phyloP scores from a whole-genome alignment of 2,113 vertebrate genomes.

The Aegotheles bennettii region DNA sequence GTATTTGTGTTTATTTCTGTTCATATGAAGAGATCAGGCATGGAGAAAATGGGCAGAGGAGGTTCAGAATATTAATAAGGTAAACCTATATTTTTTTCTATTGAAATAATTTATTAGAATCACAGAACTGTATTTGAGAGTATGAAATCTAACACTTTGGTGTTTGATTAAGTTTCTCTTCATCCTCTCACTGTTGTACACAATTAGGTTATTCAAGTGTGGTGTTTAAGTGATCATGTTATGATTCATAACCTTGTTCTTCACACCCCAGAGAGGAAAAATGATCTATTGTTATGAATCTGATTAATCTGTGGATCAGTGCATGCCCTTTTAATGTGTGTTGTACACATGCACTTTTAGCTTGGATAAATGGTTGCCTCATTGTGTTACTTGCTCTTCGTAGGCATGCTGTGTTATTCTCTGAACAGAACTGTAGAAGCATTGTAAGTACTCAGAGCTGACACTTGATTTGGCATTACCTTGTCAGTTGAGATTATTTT shows the following conservation, averaged over 20 bases:
- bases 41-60: neutral
- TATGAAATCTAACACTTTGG: neutral
- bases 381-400: neutral
- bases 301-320: slow-evolving; percentile 46
- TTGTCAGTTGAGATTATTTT: neutral
- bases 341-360: neutral
- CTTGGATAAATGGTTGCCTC: neutral
- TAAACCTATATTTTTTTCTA: neutral
- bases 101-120: slow-evolving; percentile 2
- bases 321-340: slow-evolving; percentile 34
- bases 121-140: slow-evolving; percentile 5
- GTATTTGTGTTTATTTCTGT: neutral
- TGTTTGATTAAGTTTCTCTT: slow-evolving; percentile 55
- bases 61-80: slow-evolving; percentile 14
- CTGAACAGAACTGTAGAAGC: neutral
- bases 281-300: slow-evolving; percentile 26
- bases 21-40: slow-evolving; percentile 8
- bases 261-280: slow-evolving; percentile 7
- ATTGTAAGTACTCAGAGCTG: neutral
- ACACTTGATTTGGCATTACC: neutral
- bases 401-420: neutral
- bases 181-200: neutral
- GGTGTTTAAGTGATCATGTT: neutral
- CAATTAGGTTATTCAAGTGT: slow-evolving; percentile 55
- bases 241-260: slow-evolving; percentile 36